Conservation (phyloP, 2,888 invertebrate genomes). For the Pegoplata infirma region DNA sequence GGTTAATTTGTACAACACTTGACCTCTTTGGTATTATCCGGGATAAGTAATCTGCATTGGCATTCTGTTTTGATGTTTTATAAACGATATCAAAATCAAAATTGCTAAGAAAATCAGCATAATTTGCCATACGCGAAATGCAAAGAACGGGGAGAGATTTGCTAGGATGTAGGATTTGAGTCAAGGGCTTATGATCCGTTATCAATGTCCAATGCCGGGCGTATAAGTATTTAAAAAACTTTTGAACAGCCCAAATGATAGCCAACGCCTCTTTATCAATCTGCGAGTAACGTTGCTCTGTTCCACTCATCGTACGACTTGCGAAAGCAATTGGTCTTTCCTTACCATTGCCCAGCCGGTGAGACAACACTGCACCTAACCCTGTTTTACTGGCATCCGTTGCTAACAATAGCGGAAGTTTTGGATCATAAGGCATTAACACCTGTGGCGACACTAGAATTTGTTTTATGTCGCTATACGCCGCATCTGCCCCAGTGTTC, state of each 20-base stretch:
- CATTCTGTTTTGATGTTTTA: slow-evolving; percentile 7
- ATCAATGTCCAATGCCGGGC: slow-evolving; percentile 47
- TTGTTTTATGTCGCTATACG: not conserved
- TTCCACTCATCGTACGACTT: slow-evolving; percentile 47
- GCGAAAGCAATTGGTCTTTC: slow-evolving; percentile 39
- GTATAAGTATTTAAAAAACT: slow-evolving; percentile 36
- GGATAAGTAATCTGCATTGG: slow-evolving; percentile 18
- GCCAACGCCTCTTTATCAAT: slow-evolving; percentile 56
- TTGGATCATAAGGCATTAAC: slow-evolving; percentile 41
- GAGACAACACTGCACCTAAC: slow-evolving; percentile 39
- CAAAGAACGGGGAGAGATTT: slow-evolving; percentile 43
- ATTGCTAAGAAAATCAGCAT: slow-evolving; percentile 29
- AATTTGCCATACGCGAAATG: slow-evolving; percentile 36
- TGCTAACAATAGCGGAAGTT: slow-evolving; percentile 22
- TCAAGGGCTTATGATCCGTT: slow-evolving; percentile 54
- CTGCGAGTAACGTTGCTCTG: slow-evolving; percentile 47
- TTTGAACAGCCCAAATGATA: slow-evolving; percentile 47
- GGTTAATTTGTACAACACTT: not conserved
- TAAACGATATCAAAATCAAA: slow-evolving; percentile 29
- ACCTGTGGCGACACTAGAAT: slow-evolving; percentile 9
- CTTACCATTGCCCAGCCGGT: slow-evolving; percentile 13
- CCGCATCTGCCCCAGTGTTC: not conserved
- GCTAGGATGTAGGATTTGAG: slow-evolving; percentile 46
- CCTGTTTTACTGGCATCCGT: slow-evolving; percentile 50
- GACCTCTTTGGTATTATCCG: not conserved